Evolutionary conservation across 2,888 invertebrate species (phyloP).

Genomic region (Drosophila ezoana): DNA sequence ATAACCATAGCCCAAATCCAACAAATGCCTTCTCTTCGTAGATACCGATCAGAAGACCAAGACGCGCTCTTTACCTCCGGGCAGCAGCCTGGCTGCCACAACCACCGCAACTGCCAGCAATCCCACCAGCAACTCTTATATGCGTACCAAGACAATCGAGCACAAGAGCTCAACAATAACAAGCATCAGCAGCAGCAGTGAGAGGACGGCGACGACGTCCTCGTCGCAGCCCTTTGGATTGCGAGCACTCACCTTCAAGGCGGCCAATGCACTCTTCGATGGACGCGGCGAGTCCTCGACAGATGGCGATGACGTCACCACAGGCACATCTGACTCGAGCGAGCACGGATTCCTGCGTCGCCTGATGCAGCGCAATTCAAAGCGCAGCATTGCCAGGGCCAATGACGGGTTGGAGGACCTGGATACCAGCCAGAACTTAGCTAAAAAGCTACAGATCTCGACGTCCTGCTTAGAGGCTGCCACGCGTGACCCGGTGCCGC

Average conservation of each 20-base stretch:
- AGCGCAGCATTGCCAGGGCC: constrained; percentile 88
- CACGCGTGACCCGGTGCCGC: constrained; percentile 40
- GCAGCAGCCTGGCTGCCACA: constrained; percentile 73
- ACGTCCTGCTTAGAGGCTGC: constrained; percentile 65
- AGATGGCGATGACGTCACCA: constrained; percentile 68
- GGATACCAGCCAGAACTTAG: constrained; percentile 77
- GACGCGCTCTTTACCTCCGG: constrained; percentile 83
- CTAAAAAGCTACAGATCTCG: constrained; percentile 79
- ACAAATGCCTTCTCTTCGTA: constrained; percentile 6
- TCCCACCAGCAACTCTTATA: constrained; percentile 18
- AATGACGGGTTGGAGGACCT: constrained; percentile 72
- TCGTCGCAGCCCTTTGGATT: constrained; percentile 60
- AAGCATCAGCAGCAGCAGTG: constrained; percentile 12
- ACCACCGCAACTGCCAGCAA: constrained; percentile 20
- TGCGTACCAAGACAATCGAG: constrained; percentile 56
- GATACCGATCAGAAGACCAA: constrained; percentile 77
- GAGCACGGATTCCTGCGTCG: constrained; percentile 88
- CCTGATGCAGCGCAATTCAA: constrained; percentile 89
- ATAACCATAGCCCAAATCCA: not conserved
- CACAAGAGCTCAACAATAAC: constrained; percentile 26
- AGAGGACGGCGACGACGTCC: constrained; percentile 23
- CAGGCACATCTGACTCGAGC: constrained; percentile 79
- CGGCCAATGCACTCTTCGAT: constrained; percentile 70
- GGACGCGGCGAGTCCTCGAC: constrained; percentile 63
- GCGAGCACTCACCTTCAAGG: constrained; percentile 66